These are phyloP conservation scores for Eptatretus atami DNA, from an alignment of 2,797 vertebrate species.

Conservation along the genomic window DNA sequence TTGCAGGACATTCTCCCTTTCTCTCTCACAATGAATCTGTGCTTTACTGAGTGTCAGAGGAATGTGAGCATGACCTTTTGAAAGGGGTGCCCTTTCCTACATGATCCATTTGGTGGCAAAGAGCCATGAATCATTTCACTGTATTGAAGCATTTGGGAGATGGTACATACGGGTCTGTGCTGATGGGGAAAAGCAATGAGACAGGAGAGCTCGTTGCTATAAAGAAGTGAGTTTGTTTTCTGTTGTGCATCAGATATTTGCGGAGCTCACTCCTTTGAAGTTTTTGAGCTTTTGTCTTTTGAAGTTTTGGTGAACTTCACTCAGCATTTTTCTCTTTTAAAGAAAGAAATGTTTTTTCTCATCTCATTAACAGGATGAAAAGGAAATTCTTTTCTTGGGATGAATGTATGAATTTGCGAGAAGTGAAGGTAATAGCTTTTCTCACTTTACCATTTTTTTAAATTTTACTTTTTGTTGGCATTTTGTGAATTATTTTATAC, in stretches of 20 bases:
- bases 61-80: too few species aligned
- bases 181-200: slow-evolving; percentile 81
- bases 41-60: too few species aligned
- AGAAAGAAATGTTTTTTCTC: background rate
- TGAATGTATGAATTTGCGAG: slow-evolving; percentile 85
- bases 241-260: background rate
- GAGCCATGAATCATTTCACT: slow-evolving; percentile 61
- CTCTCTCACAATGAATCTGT: too few species aligned
- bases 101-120: too few species aligned
- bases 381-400: slow-evolving; percentile 98
- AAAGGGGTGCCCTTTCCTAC: too few species aligned
- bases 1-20: too few species aligned
- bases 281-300: background rate
- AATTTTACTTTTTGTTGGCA: background rate
- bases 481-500: background rate
- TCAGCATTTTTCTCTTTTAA: too few species aligned
- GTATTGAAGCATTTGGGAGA: slow-evolving; percentile 67
- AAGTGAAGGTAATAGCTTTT: slow-evolving; percentile 49
- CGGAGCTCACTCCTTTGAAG: background rate
- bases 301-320: too few species aligned
- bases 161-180: slow-evolving; percentile 72
- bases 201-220: slow-evolving; percentile 85
- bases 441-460: background rate
- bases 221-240: slow-evolving; percentile 38
- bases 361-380: slow-evolving; percentile 48